These are phyloP conservation scores for Ooceraea biroi DNA, from an alignment of 1,140 invertebrate genomes.

Conservation along the genomic window DNA sequence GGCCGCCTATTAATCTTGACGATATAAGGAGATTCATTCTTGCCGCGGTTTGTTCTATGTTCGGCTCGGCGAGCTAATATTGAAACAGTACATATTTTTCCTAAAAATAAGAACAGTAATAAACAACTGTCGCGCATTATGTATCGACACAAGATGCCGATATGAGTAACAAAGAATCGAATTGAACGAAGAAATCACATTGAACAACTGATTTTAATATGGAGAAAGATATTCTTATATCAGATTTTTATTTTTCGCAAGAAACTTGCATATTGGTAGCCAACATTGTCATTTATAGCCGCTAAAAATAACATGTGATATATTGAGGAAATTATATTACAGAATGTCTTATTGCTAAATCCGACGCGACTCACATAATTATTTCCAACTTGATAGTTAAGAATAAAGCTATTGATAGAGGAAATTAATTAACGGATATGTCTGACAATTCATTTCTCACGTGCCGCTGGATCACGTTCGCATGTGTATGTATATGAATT, in stretches of 20 bases:
- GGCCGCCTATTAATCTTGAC: background rate
- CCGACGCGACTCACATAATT: background rate
- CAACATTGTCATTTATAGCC: background rate
- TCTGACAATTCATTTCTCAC: slow-evolving; percentile 24
- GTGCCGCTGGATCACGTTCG: background rate
- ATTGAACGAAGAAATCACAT: no score
- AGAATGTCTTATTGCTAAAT: background rate
- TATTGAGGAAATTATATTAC: slow-evolving; percentile 38
- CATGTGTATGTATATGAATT: background rate
- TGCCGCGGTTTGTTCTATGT: background rate
- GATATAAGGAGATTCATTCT: background rate
- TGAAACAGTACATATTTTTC: background rate
- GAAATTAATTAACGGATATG: background rate
- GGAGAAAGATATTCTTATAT: background rate
- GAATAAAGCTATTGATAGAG: background rate
- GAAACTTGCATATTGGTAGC: background rate
- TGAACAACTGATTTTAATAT: background rate
- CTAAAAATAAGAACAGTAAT: background rate
- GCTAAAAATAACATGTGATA: background rate
- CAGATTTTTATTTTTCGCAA: no score
- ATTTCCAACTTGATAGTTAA: background rate
- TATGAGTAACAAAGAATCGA: no score
- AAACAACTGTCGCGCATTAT: background rate
- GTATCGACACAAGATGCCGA: background rate
- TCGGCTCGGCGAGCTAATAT: background rate